Percentiles rank a stretch among this genome's conserved stretches.
These are phyloP conservation scores for Chorisops tibialis DNA, from an alignment of 2,888 invertebrate species.

Conservation along the genomic window DNA sequence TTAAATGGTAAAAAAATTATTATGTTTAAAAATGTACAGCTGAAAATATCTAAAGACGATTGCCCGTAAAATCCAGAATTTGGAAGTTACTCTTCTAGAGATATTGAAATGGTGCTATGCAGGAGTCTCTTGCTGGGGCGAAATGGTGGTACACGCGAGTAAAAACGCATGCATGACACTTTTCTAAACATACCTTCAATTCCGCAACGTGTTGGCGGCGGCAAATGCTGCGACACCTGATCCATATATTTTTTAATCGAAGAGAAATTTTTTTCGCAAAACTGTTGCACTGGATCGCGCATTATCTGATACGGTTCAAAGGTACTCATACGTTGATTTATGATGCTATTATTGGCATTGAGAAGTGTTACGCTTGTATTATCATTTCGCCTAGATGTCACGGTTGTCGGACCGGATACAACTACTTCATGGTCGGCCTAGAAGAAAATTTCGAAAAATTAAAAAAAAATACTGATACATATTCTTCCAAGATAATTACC, in stretches of 20 bases:
- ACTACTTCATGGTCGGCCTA: conserved; percentile 51
- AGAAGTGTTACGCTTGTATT: conserved; percentile 77
- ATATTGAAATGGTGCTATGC: no score
- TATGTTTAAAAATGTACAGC: no score
- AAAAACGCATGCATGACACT: no score
- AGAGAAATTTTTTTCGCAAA: conserved; percentile 90
- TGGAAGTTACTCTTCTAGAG: no score
- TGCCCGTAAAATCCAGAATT: no score
- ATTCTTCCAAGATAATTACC: not conserved
- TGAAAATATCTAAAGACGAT: no score
- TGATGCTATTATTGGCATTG: conserved; percentile 55
- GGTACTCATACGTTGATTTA: conserved; percentile 70
- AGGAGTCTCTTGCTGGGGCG: no score
- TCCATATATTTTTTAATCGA: conserved; percentile 91
- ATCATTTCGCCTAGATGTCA: conserved; percentile 62
- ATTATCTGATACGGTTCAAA: conserved; percentile 84
- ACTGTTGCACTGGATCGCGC: conserved; percentile 89
- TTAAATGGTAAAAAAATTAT: no score
- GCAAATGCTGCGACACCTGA: conserved; percentile 76
- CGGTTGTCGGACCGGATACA: conserved; percentile 62
- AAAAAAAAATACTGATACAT: not conserved
- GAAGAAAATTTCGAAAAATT: conserved; percentile 13
- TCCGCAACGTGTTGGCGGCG: conserved; percentile 89
- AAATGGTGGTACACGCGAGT: no score
- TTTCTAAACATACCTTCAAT: conserved; percentile 71